A percentile compares a stretch with the other conserved stretches of the same genome.
phyloP scores from a whole-genome alignment of 2,797 vertebrate genomes.

The Syncerus caffer region DNA sequence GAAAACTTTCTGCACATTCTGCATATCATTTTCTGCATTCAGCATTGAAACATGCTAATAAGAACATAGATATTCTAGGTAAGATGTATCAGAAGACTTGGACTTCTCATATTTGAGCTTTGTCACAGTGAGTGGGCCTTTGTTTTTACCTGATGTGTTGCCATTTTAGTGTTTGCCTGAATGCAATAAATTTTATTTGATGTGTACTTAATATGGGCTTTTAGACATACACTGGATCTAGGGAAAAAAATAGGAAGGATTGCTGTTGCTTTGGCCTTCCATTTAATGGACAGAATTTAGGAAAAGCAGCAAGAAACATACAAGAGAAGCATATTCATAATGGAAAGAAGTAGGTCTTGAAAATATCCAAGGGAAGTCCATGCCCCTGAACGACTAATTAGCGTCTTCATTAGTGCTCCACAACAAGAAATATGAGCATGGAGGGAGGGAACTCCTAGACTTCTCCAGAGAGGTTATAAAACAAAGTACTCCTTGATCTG shows the following conservation, averaged over 20 bases:
- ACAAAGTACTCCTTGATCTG: conserved; percentile 65
- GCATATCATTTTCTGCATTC: neutral
- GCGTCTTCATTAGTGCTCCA: conserved; percentile 57
- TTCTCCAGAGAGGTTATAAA: conserved; percentile 57
- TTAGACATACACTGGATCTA: neutral
- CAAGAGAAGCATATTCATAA: conserved; percentile 21
- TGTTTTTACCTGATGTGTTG: neutral
- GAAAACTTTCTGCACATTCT: neutral
- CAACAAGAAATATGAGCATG: conserved; percentile 57
- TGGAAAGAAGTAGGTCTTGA: conserved; percentile 2
- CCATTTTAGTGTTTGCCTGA: neutral
- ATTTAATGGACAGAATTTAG: conserved; percentile 4
- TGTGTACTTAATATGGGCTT: neutral
- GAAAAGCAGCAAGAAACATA: conserved; percentile 2
- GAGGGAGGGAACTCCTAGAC: conserved; percentile 34
- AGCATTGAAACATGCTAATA: neutral
- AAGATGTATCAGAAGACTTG: neutral
- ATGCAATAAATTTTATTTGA: neutral
- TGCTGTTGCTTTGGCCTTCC: neutral
- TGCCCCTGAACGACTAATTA: conserved; percentile 52
- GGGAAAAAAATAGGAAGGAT: neutral
- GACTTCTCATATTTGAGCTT: neutral
- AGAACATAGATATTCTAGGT: neutral
- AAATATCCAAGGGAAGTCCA: conserved; percentile 46
- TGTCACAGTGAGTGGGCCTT: neutral